These are phyloP conservation scores for Latrodectus hesperus DNA, from an alignment of 2,888 invertebrate species.

Conservation along the genomic window DNA sequence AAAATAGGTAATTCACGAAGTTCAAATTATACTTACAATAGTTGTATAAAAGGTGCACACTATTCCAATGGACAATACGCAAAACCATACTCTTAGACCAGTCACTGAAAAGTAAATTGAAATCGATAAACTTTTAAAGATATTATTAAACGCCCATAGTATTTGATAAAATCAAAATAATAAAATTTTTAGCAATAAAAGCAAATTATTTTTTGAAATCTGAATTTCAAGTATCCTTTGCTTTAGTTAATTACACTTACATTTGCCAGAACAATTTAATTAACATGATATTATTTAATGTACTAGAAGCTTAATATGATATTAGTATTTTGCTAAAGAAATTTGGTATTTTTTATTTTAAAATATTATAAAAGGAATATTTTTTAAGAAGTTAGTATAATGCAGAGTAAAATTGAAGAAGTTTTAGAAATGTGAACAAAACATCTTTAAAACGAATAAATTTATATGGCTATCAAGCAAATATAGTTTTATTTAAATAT, in stretches of 20 bases:
- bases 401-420: too few relatives aligned
- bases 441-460: too few relatives aligned
- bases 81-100: constrained; percentile 85
- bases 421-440: too few relatives aligned
- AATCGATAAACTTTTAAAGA: not conserved
- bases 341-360: too few relatives aligned
- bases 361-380: too few relatives aligned
- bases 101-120: constrained; percentile 81
- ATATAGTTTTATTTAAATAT: too few relatives aligned
- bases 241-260: not conserved
- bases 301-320: too few relatives aligned
- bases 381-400: too few relatives aligned
- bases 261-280: not conserved
- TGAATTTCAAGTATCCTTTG: not conserved
- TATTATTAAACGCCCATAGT: not conserved
- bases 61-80: constrained; percentile 85
- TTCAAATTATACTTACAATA: constrained; percentile 79
- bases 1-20: not conserved
- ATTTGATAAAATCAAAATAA: not conserved
- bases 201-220: not conserved
- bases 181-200: not conserved
- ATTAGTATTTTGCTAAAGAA: too few relatives aligned
- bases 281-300: too few relatives aligned
- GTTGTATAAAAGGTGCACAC: constrained; percentile 95
- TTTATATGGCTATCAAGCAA: too few relatives aligned